phyloP scores from a whole-genome alignment of 2,888 invertebrate genomes.

The Blastobasis lacticolella region DNA sequence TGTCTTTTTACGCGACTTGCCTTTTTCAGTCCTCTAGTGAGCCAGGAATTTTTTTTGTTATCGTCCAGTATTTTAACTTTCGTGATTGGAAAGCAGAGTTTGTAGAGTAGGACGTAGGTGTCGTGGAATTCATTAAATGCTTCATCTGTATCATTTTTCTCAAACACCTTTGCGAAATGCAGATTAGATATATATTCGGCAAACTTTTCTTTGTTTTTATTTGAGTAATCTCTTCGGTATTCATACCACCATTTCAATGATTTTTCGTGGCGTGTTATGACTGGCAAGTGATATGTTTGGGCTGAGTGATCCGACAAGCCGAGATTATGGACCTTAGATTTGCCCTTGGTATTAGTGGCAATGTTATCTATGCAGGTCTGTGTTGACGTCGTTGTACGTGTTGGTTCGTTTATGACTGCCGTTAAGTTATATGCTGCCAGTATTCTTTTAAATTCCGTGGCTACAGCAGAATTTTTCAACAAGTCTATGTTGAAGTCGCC shows the following conservation, averaged over 20 bases:
- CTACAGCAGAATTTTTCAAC: not conserved
- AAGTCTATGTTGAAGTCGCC: not conserved
- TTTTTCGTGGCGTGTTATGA: not conserved
- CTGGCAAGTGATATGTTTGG: not conserved
- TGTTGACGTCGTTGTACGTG: not conserved
- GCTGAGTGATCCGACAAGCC: slow-evolving; percentile 1
- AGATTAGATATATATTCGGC: not conserved
- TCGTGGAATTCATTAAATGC: not conserved
- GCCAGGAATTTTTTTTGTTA: too few species aligned
- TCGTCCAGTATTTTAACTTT: too few species aligned
- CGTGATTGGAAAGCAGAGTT: not conserved
- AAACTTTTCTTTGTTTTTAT: not conserved
- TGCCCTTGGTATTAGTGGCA: not conserved
- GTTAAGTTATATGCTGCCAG: not conserved
- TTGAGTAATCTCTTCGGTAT: not conserved
- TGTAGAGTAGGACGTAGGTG: not conserved
- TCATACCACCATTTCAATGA: not conserved
- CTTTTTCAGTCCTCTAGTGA: not conserved
- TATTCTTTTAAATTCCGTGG: not conserved
- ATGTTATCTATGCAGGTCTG: slow-evolving; percentile 1
- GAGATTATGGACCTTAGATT: not conserved
- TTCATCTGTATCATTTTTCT: not conserved
- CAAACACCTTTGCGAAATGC: not conserved
- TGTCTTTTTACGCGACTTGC: not conserved
- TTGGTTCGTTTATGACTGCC: not conserved